Percentiles rank a stretch among this genome's conserved stretches.
Conservation (phyloP, 2,113 vertebrate genomes). For the Lophochroa leadbeateri region DNA sequence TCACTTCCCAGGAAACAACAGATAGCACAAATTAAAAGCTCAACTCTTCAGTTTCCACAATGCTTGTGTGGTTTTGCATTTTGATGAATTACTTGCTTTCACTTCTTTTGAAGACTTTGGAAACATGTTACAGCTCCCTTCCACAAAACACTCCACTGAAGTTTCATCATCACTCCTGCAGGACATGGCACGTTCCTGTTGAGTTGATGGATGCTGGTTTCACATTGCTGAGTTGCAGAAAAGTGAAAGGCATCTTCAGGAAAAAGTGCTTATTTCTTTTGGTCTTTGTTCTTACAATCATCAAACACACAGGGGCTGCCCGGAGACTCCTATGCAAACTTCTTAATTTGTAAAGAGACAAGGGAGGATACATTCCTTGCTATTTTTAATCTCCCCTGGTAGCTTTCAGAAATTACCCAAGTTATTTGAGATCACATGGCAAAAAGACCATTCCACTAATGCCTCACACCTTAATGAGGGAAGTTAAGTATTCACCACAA, state of each 20-base stretch:
- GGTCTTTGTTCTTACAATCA: slow-evolving; percentile 17
- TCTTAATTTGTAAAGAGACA: not conserved
- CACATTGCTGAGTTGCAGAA: not conserved
- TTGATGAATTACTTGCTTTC: not conserved
- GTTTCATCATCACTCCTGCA: not conserved
- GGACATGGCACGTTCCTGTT: not conserved
- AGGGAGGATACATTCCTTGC: not conserved
- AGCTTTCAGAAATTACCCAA: not conserved
- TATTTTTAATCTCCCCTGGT: not conserved
- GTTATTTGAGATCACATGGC: not conserved
- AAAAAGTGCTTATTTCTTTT: slow-evolving; percentile 24
- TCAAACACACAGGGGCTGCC: slow-evolving; percentile 4
- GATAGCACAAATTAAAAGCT: not conserved
- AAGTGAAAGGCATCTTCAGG: not conserved
- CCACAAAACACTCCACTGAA: not conserved
- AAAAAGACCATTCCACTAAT: not conserved
- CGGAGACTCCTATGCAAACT: slow-evolving; percentile 8
- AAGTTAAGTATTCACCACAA: not conserved
- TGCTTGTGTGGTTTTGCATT: not conserved
- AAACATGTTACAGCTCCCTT: not conserved
- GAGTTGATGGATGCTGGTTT: not conserved
- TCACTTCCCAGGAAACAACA: slow-evolving; percentile 17
- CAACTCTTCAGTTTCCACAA: not conserved
- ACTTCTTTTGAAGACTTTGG: not conserved
- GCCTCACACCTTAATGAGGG: not conserved